These are phyloP conservation scores for Micromussa lordhowensis DNA, from an alignment of 92 coral and sea anemone species.

Conservation along the genomic window DNA sequence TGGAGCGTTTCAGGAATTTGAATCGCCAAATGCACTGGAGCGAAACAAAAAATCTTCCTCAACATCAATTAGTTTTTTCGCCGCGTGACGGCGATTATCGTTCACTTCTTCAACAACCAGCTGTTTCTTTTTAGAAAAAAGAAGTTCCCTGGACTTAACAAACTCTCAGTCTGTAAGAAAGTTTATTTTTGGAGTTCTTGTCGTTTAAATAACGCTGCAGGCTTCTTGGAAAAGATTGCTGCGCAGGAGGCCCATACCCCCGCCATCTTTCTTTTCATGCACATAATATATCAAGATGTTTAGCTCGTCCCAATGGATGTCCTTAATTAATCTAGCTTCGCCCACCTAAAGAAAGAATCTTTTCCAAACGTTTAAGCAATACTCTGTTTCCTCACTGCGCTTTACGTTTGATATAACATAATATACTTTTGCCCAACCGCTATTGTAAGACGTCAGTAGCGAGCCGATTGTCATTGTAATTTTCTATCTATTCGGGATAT, in stretches of 20 bases:
- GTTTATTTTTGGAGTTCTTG: constrained; percentile 19
- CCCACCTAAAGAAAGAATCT: constrained; percentile 4
- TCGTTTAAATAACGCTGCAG: constrained; percentile 1
- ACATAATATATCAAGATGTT: background rate
- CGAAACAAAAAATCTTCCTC: constrained; percentile 61
- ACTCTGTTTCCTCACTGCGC: background rate
- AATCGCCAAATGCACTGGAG: constrained; percentile 58
- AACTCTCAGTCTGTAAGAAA: constrained; percentile 44
- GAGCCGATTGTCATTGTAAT: constrained; percentile 2
- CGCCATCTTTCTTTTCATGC: background rate
- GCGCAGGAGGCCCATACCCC: constrained; percentile 1
- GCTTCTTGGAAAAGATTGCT: background rate
- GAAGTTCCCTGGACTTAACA: constrained; percentile 32
- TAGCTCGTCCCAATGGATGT: background rate
- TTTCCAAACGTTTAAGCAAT: constrained; percentile 5
- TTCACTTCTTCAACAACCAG: constrained; percentile 25
- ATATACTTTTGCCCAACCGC: background rate
- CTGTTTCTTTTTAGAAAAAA: constrained; percentile 22
- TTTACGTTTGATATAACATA: background rate
- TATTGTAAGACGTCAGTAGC: background rate
- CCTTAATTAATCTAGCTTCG: background rate
- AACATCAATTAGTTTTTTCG: constrained; percentile 24
- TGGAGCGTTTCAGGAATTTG: constrained; percentile 59
- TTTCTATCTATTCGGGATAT: background rate
- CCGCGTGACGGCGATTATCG: constrained; percentile 38